Evolutionary conservation across 2,888 invertebrate genomes (phyloP), one percentile per base, ranked within the genome.

Genomic region (Anthoptus insignis): DNA sequence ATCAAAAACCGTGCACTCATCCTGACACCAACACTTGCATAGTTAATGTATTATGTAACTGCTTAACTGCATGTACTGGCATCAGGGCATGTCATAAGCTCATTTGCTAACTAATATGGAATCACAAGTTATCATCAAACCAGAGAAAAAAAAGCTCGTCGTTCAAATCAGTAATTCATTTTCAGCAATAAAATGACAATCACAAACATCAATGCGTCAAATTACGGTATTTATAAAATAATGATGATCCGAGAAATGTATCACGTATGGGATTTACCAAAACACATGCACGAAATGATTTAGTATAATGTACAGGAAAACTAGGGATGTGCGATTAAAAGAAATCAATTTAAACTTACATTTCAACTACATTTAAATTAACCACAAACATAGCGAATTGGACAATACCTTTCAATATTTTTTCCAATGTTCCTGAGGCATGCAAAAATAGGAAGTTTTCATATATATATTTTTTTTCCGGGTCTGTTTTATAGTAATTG

Each of bases 361-460:
- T 14, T 39, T 39, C 52, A 56, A 70, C 65, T 73, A 73, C 64
- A 50, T 66, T 32, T 66, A 58, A 53, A 74, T 69, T 70, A 69
- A 71, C 74, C 75, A 60, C 56, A 21, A 52, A 53, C 50, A 78
- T 77, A 89, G 88, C 90, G 83, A 88, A 90, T 81, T 81, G 49
- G 79, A 89, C 88, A 86, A 93, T 95, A 96, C 96, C 96, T 94
- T 94, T 91, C 82, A 95, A 95, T 82, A 95, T 94, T 88, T 92
- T 94, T 89, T 95, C 95, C 94, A 95, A 94, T 86, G 94, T 94
- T 91, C 95, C 95, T 95, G 94, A 90, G 79, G 94, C 93, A 94
- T 94, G 94, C 91, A 91, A 91, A n/a, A 89, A 91, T 87, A 86
- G 86, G 83, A 90, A 90, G 50, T 56, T 57, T 57, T 79, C 78